Percentiles rank a stretch among this genome's conserved stretches.
These are phyloP conservation scores for Etheostoma spectabile DNA, from an alignment of 2,113 vertebrate genomes.

Conservation along the genomic window DNA sequence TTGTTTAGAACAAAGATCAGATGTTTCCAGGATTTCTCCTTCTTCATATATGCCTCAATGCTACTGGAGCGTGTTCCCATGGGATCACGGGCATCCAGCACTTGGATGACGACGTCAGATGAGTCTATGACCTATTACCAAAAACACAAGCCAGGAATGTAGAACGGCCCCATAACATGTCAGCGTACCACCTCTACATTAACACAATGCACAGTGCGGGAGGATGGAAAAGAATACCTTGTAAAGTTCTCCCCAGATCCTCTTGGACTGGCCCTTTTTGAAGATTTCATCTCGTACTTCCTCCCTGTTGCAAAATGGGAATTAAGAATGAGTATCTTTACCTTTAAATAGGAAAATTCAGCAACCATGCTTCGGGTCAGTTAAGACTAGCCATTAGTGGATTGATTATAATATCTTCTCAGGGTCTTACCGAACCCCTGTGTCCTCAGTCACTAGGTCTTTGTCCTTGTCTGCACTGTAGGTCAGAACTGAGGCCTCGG, in stretches of 20 bases:
- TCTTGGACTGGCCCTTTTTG: slow-evolving; percentile 97
- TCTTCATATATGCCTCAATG: slow-evolving; percentile 95
- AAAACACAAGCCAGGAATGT: background rate
- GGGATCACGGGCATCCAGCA: slow-evolving; percentile 97
- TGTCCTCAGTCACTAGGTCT: slow-evolving; percentile 92
- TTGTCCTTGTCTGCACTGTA: slow-evolving; percentile 90
- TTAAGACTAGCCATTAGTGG: background rate
- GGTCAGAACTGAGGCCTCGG: slow-evolving; percentile 83
- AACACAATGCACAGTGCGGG: background rate
- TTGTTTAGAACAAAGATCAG: slow-evolving; percentile 98
- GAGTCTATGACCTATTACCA: slow-evolving; percentile 93
- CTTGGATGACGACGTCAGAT: slow-evolving; percentile 98
- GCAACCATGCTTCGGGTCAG: background rate
- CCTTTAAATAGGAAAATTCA: background rate
- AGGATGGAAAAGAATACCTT: slow-evolving; percentile 85
- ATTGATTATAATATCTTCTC: background rate
- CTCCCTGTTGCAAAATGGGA: slow-evolving; percentile 78
- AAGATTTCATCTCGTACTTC: slow-evolving; percentile 95
- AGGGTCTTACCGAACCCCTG: slow-evolving; percentile 89
- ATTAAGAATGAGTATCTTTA: background rate
- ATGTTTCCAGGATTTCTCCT: slow-evolving; percentile 98
- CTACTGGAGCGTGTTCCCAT: slow-evolving; percentile 94
- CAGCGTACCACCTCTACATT: background rate
- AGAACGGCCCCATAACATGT: background rate
- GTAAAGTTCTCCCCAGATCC: slow-evolving; percentile 99